phyloP scores from a whole-genome alignment of 2,797 vertebrate species.

The Schizopygopsis malacanthus region DNA sequence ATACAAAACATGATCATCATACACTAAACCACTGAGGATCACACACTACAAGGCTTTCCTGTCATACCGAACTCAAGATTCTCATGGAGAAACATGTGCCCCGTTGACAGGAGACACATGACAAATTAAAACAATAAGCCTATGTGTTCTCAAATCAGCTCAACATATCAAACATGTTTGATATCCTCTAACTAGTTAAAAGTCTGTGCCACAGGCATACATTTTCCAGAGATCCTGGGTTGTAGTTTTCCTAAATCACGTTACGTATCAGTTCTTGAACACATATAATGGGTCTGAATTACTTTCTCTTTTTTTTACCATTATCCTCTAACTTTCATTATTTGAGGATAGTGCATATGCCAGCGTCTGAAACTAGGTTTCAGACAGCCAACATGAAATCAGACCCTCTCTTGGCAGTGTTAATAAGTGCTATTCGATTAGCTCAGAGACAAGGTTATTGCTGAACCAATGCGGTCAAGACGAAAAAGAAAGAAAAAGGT shows the following conservation, averaged over 20 bases:
- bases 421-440: slow-evolving; percentile 53
- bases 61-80: background rate
- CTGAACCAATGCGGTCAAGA: slow-evolving; percentile 21
- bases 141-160: background rate
- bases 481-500: slow-evolving; percentile 16
- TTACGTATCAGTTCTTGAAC: slow-evolving; percentile 10
- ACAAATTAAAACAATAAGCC: background rate
- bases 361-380: slow-evolving; percentile 13
- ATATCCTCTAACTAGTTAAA: background rate
- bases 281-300: slow-evolving; percentile 4
- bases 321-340: slow-evolving; percentile 33
- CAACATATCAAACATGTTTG: background rate
- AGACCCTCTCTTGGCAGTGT: slow-evolving; percentile 12
- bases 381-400: slow-evolving; percentile 27
- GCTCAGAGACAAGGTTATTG: slow-evolving; percentile 41
- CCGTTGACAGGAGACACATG: background rate
- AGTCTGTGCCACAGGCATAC: background rate
- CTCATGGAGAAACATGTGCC: background rate
- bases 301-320: slow-evolving; percentile 10
- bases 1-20: background rate
- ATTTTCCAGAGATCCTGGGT: background rate
- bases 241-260: slow-evolving; percentile 7
- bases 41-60: background rate
- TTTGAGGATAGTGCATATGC: background rate
- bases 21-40: background rate